phyloP scores from a whole-genome alignment of 1,140 invertebrate genomes.

The Lysiphlebus fabarum region DNA sequence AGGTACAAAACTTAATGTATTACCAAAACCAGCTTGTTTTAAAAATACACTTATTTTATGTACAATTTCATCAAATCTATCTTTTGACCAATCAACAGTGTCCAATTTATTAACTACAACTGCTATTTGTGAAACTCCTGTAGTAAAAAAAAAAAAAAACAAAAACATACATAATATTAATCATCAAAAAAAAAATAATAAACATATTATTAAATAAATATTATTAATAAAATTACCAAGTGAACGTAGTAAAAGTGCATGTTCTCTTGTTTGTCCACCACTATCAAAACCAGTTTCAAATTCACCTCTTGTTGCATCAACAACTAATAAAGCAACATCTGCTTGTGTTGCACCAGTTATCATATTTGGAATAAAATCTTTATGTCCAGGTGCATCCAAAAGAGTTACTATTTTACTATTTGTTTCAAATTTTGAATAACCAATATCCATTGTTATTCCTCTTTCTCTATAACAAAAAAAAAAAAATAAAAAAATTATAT shows the following conservation, averaged over 20 bases:
- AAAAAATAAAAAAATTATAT: slow-evolving; percentile 5
- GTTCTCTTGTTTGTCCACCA: slow-evolving; percentile 96
- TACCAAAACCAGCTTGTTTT: slow-evolving; percentile 92
- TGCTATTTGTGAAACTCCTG: slow-evolving; percentile 48
- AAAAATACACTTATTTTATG: slow-evolving; percentile 84
- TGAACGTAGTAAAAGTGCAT: slow-evolving; percentile 89
- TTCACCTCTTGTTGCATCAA: slow-evolving; percentile 93
- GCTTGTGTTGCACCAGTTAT: slow-evolving; percentile 96
- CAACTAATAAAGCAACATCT: slow-evolving; percentile 92
- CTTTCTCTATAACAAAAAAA: slow-evolving; percentile 56
- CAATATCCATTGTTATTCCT: slow-evolving; percentile 97
- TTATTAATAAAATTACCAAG: slow-evolving; percentile 62
- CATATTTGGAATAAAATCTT: slow-evolving; percentile 99
- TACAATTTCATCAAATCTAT: slow-evolving; percentile 82
- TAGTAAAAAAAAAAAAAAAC: slow-evolving; percentile 13
- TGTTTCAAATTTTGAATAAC: slow-evolving; percentile 91
- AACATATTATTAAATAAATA: background rate
- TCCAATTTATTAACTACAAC: slow-evolving; percentile 86
- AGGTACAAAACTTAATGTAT: slow-evolving; percentile 84
- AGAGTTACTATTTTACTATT: slow-evolving; percentile 79
- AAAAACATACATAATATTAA: slow-evolving; percentile 6
- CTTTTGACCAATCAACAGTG: slow-evolving; percentile 97
- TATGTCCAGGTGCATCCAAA: slow-evolving; percentile 96
- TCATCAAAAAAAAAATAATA: slow-evolving; percentile 11
- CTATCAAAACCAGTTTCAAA: slow-evolving; percentile 98